Evolutionary conservation across 2,113 vertebrate genomes (phyloP), one percentile per base, ranked within the genome.

Genomic region (Plotosus lineatus): DNA sequence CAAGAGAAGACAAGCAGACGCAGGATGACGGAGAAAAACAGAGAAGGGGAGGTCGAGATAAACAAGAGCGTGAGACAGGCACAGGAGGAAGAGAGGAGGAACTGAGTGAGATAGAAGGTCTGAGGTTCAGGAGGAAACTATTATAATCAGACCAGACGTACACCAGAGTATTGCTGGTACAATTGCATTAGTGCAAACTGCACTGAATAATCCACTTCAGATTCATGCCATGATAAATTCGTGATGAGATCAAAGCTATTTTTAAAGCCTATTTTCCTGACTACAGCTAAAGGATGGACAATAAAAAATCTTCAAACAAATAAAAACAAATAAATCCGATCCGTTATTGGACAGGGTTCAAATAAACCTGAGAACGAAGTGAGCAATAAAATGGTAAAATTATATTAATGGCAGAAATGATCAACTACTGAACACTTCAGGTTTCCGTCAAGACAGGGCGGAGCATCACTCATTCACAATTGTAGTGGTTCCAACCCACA

Each of bases 11-110:
- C 46, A 14, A 11, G 15, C 61, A 44, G 77, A 60, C 26, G 72
- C 82, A 80, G 78, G 60, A 80, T 76, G 82, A 84, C 78, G 40
- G 65, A 76, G 63, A 65, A 26, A 79, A 80, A 80, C 56, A 31
- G 26, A 55, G 42, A 79, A 40, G 40, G 56, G 50, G 3, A 66
- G 58, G 44, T 9, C 63, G 15, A 60, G 21, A 75, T 21, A 28
- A 42, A 44, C 31, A 33, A 69, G 38, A 36, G 48, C 42, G 28
- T 23, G 17, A 69, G 7, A 78, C 0, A 23, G 17, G 23, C 15
- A 48, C 0, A 10, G 21, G 28, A 60, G 28, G 55, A 56, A 53
- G 17, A 55, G 21, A 44, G 28, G 26, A 33, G 40, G 23, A 23
- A 26, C 42, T 17, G 55, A 28, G 26, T 31, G 38, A 66, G 17